phyloP scores from a whole-genome alignment of 2,888 invertebrate species.

The Augiades crinisus region DNA sequence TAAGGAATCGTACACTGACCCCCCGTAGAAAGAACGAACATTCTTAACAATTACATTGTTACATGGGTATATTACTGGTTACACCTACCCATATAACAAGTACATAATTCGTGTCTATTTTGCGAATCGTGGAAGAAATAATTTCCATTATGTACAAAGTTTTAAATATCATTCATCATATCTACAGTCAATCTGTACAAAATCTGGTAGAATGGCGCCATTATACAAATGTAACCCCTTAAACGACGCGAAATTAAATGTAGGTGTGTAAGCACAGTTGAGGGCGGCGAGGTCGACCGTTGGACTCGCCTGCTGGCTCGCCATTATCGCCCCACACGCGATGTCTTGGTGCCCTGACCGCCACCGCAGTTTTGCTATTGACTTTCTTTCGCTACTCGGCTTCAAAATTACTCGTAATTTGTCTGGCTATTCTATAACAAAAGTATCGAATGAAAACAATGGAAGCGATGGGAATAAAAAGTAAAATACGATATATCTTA shows the following conservation, averaged over 20 bases:
- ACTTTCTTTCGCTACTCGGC: slow-evolving; percentile 47
- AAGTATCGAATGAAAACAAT: background rate
- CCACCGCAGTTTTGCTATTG: slow-evolving; percentile 56
- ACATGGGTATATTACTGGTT: too few species aligned
- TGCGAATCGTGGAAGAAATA: too few species aligned
- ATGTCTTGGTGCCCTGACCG: slow-evolving; percentile 64
- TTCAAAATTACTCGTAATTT: background rate
- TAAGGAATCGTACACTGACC: too few species aligned
- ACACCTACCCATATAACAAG: background rate
- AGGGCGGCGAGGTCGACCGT: slow-evolving; percentile 48
- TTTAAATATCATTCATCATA: too few species aligned
- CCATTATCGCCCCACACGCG: slow-evolving; percentile 60
- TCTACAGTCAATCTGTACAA: background rate
- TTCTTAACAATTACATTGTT: background rate
- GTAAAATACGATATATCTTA: too few species aligned
- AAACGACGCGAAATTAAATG: slow-evolving; percentile 3
- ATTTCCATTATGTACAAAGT: too few species aligned
- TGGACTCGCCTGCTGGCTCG: slow-evolving; percentile 54
- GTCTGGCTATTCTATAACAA: background rate
- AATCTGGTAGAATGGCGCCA: background rate
- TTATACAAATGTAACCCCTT: background rate
- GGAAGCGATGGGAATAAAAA: too few species aligned
- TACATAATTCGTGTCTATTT: too few species aligned
- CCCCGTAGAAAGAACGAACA: too few species aligned
- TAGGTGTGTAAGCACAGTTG: slow-evolving; percentile 32